Evolutionary conservation across 2,888 invertebrate species (phyloP).

Genomic region (Apamea anceps): DNA sequence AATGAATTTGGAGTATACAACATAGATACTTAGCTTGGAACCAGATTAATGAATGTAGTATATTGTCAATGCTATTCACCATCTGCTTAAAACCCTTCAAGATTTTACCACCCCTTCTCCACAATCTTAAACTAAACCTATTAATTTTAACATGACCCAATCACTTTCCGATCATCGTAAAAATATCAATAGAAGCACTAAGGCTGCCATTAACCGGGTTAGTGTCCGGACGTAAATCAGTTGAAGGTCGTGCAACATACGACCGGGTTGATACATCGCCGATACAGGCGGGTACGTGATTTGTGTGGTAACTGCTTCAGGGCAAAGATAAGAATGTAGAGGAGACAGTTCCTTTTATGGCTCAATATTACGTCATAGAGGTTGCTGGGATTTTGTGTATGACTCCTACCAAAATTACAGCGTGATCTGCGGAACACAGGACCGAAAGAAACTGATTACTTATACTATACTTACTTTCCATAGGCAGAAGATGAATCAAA

Average conservation of each 20-base stretch:
- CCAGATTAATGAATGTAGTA: no score
- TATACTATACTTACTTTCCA: background rate
- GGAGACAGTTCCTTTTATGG: background rate
- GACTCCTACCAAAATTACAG: no score
- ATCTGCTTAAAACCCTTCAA: background rate
- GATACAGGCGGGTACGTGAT: slow-evolving; percentile 80
- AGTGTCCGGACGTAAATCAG: slow-evolving; percentile 79
- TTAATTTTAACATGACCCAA: slow-evolving; percentile 37
- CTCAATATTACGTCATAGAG: background rate
- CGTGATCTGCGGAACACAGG: background rate
- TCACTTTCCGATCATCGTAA: slow-evolving; percentile 50
- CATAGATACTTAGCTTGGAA: background rate
- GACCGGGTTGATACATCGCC: slow-evolving; percentile 75
- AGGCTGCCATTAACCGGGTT: slow-evolving; percentile 63
- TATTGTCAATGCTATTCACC: background rate
- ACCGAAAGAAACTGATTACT: background rate
- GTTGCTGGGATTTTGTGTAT: background rate
- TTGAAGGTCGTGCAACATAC: slow-evolving; percentile 78
- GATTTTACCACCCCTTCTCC: no score
- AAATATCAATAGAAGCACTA: slow-evolving; percentile 59
- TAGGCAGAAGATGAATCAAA: background rate
- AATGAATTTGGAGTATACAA: background rate
- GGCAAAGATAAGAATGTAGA: slow-evolving; percentile 54
- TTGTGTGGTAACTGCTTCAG: slow-evolving; percentile 73
- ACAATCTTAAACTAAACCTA: slow-evolving; percentile 14